Base-by-base conservation (phyloP, 2,113 vertebrate species). In the Saguinus imperator region DNA sequence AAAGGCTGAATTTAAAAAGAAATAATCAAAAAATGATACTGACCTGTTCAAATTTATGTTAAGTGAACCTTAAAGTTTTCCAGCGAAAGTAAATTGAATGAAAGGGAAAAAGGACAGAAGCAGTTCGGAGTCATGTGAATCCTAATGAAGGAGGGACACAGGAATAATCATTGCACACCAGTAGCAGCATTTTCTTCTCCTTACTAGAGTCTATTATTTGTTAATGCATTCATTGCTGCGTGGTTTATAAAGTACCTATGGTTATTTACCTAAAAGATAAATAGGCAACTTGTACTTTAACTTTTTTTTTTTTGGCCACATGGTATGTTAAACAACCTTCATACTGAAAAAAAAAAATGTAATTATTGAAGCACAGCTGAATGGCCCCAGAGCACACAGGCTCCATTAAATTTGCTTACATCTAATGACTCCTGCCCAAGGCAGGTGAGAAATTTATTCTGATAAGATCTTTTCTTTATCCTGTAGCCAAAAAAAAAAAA, bases 381-480 rank as follows among this genome's bases (percentile, higher is more conserved):
- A 99, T 98, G 98, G 92, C 98, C 99, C 97, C 48, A 80, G 92
- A 98, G 99, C 98, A 97, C 98, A 98, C 92, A 98, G 98, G 97
- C 95, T 97, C 98, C 98, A 99, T 99, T 99, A 99, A 98, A 98
- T 98, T 98, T 99, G 98, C 99, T 99, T 98, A 99, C 98, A 98
- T 99, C 98, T 99, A 99, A 99, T 99, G 99, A 99, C 89, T 77
- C 89, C 98, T 98, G 98, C 98, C 99, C 98, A 97, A 99, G 99
- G 99, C 98, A 99, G 99, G 99, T 99, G 98, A 99, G 98, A 99
- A 99, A 99, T 98, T 98, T 98, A 99, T 95, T 98, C 97, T 95
- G 99, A 99, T 99, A 99, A 99, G 98, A 99, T 99, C 98, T 99
- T 98, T 98, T 98, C 98, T 99, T 98, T 99, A 99, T 99, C 98